These are phyloP conservation scores for Hucho hucho DNA, from an alignment of 2,113 vertebrate species.

Conservation along the genomic window DNA sequence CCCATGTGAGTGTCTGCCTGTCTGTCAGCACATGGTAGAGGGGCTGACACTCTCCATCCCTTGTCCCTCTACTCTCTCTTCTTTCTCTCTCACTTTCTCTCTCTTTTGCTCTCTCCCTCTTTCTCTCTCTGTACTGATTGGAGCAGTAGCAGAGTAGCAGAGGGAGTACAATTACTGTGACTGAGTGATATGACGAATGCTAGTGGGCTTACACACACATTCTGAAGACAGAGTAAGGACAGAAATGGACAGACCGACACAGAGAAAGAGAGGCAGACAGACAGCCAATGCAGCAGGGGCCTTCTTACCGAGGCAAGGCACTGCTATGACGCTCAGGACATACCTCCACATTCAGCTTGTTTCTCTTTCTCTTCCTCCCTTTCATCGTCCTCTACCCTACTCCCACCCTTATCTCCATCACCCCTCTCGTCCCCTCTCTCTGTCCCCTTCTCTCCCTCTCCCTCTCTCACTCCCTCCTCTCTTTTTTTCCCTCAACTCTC, in stretches of 20 bases:
- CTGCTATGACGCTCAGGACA: background rate
- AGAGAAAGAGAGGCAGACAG: conserved; percentile 1
- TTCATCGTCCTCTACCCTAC: conserved; percentile 1
- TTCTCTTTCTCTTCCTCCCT: conserved; percentile 3
- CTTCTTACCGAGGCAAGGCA: background rate
- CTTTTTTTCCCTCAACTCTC: conserved; percentile 8
- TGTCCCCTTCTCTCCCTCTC: background rate
- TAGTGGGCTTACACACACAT: conserved; percentile 1
- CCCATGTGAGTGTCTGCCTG: background rate
- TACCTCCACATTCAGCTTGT: background rate
- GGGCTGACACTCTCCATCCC: conserved; percentile 19
- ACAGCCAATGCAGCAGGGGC: background rate
- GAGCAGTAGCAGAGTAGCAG: background rate
- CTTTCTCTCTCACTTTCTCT: background rate
- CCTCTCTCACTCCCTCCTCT: background rate
- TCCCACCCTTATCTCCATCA: conserved; percentile 36
- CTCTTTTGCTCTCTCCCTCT: background rate
- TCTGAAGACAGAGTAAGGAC: background rate
- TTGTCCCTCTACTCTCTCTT: background rate
- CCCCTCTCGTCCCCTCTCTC: conserved; percentile 17
- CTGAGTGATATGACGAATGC: conserved; percentile 15
- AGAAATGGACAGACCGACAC: conserved; percentile 30
- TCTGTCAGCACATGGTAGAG: conserved; percentile 16
- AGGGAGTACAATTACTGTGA: background rate
- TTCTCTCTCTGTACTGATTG: conserved; percentile 13